A percentile compares a stretch with the other conserved stretches of the same genome.
These are phyloP conservation scores for Abrostola triplasia DNA, from an alignment of 2,888 invertebrate genomes.

Conservation along the genomic window DNA sequence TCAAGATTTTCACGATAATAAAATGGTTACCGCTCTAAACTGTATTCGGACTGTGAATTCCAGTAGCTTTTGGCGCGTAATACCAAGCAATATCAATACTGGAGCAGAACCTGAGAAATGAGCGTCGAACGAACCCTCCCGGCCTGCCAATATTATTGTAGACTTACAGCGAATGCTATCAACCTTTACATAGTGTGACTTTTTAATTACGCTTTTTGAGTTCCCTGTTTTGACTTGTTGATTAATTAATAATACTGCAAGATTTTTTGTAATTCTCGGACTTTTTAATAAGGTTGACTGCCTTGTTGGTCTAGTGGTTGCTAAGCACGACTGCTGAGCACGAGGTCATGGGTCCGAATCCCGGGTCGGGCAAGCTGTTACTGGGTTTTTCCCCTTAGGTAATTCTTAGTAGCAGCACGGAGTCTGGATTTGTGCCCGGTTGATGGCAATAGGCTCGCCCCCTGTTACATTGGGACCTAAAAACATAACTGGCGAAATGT, in stretches of 20 bases:
- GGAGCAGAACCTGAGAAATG: constrained; percentile 86
- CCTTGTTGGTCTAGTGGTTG: too few relatives aligned
- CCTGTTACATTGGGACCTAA: too few relatives aligned
- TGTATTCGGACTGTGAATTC: constrained; percentile 59
- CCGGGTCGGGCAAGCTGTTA: too few relatives aligned
- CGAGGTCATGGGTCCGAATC: too few relatives aligned
- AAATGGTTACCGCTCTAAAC: constrained; percentile 19
- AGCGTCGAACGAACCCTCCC: constrained; percentile 63
- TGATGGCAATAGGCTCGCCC: too few relatives aligned
- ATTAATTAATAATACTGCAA: not conserved
- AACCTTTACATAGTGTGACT: constrained; percentile 5
- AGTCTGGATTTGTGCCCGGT: too few relatives aligned
- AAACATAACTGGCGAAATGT: too few relatives aligned
- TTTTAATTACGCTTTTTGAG: constrained; percentile 27
- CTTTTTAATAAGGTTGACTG: too few relatives aligned
- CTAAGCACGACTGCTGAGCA: too few relatives aligned
- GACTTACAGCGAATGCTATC: constrained; percentile 46
- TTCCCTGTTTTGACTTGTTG: not conserved
- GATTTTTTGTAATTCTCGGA: too few relatives aligned
- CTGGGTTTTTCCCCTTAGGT: too few relatives aligned
- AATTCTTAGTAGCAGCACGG: too few relatives aligned
- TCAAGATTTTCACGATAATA: not conserved
- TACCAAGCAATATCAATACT: constrained; percentile 87
- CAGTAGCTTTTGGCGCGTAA: constrained; percentile 86
- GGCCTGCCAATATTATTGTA: constrained; percentile 69